Evolutionary conservation across 2,888 invertebrate genomes (phyloP).

Genomic region (Drosophila mulleri): DNA sequence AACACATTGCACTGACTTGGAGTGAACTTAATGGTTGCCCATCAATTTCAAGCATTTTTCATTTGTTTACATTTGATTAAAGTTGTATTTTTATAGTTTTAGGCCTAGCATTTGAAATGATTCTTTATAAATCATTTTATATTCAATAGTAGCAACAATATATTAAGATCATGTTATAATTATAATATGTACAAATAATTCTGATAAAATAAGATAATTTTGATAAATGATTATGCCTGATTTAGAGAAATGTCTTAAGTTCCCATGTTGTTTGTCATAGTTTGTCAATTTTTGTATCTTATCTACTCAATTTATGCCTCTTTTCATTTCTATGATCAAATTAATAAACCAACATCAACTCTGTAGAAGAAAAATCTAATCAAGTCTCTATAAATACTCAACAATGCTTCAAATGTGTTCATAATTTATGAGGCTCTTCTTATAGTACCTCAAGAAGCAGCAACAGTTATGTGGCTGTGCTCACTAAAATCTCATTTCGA

Average conservation of each 20-base stretch:
- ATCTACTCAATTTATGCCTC: background rate
- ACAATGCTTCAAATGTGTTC: no score
- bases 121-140: background rate
- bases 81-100: background rate
- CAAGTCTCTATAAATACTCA: background rate
- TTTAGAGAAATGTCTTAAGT: background rate
- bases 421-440: background rate
- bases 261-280: background rate
- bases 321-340: background rate
- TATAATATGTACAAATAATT: no score
- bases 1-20: background rate
- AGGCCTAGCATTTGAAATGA: background rate
- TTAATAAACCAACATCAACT: background rate
- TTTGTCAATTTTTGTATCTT: background rate
- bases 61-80: background rate
- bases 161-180: no score
- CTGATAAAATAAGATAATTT: background rate
- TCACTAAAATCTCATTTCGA: background rate
- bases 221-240: background rate
- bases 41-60: background rate
- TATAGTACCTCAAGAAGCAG: background rate
- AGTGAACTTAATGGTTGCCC: slow-evolving; percentile 1
- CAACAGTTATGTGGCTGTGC: background rate
- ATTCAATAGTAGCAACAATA: no score
- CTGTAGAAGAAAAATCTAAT: background rate